Base-by-base conservation (phyloP, 2,888 invertebrate species). In the Agriopis leucophaearia region DNA sequence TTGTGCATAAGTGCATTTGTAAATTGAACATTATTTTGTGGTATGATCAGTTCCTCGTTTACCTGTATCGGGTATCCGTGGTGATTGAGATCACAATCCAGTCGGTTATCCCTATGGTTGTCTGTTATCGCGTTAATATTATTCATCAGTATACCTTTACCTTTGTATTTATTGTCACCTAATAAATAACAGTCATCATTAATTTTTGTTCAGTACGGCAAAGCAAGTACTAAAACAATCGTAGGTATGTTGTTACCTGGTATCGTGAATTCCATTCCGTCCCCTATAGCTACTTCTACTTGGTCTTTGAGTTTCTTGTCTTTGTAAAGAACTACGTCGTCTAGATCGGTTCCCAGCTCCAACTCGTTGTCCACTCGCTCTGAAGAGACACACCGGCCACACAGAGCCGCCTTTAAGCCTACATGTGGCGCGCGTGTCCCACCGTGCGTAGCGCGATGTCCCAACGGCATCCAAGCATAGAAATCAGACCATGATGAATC, bases 211-310 rank as follows among this genome's bases (percentile, higher is more conserved):
- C 5, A 27, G 18, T 27, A 51, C n/a, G 12, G 15, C 1, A 9
- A n/a, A 2, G 3, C 0, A 6, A 35, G 5, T 13, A 54, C 38
- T 5, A 13, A n/a, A 59, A 8, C 16, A 52, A 8, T n/a, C 45
- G 54, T 16, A n/a, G 18, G 2, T 12, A 35, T 47, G 51, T 5
- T 15, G 12, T 79, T 95, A 96, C 97, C 98, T 90, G 97, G 98
- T 94, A 98, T 98, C 60, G 97, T 98, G 85, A 98, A 97, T 90
- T 98, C 98, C 97, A 98, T 98, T 76, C 98, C 98, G 87, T 98
- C 98, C 56, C 98, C 98, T 83, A 98, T 97, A 72, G 98, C 97
- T 74, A 98, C 97, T 94, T 98, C 98, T 76, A 98, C 95, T 90
- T 97, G 97, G 85, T 97, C 97, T 94, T 97, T 97, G 82, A 97